Evolutionary conservation across 2,888 invertebrate species (phyloP).

Genomic region (Asteroscopus sphinx): DNA sequence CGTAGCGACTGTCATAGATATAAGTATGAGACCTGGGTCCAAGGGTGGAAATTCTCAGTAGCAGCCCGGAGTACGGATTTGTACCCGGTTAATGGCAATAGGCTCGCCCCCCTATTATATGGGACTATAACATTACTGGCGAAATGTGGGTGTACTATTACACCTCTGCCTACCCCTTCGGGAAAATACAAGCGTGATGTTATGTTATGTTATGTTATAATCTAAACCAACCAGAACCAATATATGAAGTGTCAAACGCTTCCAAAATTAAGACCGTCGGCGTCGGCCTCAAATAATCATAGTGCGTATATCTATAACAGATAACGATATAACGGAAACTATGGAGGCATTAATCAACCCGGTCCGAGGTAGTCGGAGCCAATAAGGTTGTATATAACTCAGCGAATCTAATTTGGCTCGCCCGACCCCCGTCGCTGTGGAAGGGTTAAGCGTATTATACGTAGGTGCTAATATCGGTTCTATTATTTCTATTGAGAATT

Average conservation of each 20-base stretch:
- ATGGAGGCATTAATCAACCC: slow-evolving; percentile 75
- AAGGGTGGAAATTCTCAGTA: too few relatives aligned
- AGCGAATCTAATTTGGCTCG: slow-evolving; percentile 77
- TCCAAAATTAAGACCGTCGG: slow-evolving; percentile 20
- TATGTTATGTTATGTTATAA: too few relatives aligned
- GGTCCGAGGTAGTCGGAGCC: slow-evolving; percentile 72
- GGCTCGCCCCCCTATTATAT: too few relatives aligned
- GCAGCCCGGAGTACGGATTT: too few relatives aligned
- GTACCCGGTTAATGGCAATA: too few relatives aligned
- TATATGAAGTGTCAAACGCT: slow-evolving; percentile 13
- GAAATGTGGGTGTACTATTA: too few relatives aligned
- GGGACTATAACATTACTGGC: too few relatives aligned
- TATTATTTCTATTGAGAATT: slow-evolving; percentile 45
- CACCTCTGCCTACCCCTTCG: too few relatives aligned
- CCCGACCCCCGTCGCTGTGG: slow-evolving; percentile 62
- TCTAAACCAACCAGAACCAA: background rate
- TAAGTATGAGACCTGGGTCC: too few relatives aligned
- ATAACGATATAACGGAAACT: slow-evolving; percentile 66
- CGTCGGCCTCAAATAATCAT: slow-evolving; percentile 46
- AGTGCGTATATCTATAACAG: slow-evolving; percentile 52
- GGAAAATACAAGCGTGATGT: too few relatives aligned
- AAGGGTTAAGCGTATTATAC: slow-evolving; percentile 75
- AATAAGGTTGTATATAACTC: slow-evolving; percentile 80
- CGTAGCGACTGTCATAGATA: too few relatives aligned
- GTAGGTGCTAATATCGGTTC: slow-evolving; percentile 60